Evolutionary conservation across 2,797 vertebrate genomes (phyloP).

Genomic region (Melanotaenia pygmaea): DNA sequence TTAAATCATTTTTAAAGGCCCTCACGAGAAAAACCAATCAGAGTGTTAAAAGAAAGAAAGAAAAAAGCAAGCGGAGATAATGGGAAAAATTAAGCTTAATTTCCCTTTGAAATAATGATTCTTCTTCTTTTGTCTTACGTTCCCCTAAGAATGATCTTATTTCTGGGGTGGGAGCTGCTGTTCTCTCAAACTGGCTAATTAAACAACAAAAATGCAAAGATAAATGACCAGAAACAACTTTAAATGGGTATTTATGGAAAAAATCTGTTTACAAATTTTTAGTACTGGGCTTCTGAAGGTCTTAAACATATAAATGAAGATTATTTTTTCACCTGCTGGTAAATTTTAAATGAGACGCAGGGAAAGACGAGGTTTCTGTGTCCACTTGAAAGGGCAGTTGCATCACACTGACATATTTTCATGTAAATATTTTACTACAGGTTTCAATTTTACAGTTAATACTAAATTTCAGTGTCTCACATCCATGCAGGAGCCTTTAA

Average conservation of each 20-base stretch:
- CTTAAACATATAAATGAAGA: not conserved
- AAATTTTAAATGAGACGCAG: not conserved
- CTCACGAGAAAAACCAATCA: slow-evolving; percentile 19
- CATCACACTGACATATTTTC: slow-evolving; percentile 9
- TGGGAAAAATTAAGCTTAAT: not conserved
- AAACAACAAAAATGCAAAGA: slow-evolving; percentile 1
- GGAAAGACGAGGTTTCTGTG: too few relatives aligned
- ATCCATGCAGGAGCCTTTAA: slow-evolving; percentile 34
- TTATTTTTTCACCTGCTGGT: not conserved
- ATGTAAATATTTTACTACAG: slow-evolving; percentile 2
- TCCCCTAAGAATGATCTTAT: not conserved
- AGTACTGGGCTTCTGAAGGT: not conserved
- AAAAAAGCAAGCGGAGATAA: slow-evolving; percentile 12
- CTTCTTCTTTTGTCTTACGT: not conserved
- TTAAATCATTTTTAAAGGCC: not conserved
- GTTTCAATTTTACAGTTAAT: too few relatives aligned
- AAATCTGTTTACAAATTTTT: not conserved
- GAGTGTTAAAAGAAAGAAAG: not conserved
- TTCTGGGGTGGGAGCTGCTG: not conserved
- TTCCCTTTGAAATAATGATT: not conserved
- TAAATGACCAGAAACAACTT: not conserved
- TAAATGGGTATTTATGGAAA: not conserved
- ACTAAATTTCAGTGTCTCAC: not conserved
- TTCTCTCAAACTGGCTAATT: slow-evolving; percentile 5
- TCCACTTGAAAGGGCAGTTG: not conserved